Evolutionary conservation across 92 coral and sea anemone genomes (phyloP).

Genomic region (Umimayanthus chanpuru): DNA sequence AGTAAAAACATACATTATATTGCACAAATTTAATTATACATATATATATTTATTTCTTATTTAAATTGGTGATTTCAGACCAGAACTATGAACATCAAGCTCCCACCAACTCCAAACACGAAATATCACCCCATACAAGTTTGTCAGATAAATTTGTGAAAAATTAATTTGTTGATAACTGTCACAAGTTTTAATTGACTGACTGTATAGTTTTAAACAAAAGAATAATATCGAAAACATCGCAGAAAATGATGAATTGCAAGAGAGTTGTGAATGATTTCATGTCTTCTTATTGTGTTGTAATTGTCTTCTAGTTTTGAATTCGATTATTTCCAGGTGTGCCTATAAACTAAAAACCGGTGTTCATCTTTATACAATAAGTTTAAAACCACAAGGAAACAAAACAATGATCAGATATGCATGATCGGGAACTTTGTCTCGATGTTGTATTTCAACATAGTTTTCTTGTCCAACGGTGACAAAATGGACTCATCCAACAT

Average conservation of each 20-base stretch:
- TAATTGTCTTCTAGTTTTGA: not conserved
- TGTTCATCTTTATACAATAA: not conserved
- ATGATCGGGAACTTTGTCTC: not conserved
- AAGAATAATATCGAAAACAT: not conserved
- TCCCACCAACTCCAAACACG: slow-evolving; percentile 3
- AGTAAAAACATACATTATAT: too few relatives aligned
- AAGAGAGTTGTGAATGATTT: not conserved
- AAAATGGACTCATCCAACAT: not conserved
- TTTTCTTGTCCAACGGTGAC: not conserved
- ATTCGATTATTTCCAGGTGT: slow-evolving; percentile 3
- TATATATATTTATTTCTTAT: not conserved
- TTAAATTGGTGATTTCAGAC: not conserved
- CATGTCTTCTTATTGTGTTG: not conserved
- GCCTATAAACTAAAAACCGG: not conserved
- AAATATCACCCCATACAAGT: not conserved
- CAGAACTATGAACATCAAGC: not conserved
- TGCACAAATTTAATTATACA: not conserved
- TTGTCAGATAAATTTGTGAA: not conserved
- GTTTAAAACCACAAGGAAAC: slow-evolving; percentile 12
- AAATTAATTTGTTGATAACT: slow-evolving; percentile 24
- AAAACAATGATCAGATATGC: not conserved
- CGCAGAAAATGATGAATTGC: not conserved
- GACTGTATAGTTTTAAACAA: not conserved
- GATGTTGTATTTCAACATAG: not conserved
- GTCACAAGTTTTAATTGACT: not conserved